Evolutionary conservation across 53 echinoderm and acorn worm genomes (phyloP), one percentile per base, ranked within the genome.

Genomic region (Antedon mediterranea): DNA sequence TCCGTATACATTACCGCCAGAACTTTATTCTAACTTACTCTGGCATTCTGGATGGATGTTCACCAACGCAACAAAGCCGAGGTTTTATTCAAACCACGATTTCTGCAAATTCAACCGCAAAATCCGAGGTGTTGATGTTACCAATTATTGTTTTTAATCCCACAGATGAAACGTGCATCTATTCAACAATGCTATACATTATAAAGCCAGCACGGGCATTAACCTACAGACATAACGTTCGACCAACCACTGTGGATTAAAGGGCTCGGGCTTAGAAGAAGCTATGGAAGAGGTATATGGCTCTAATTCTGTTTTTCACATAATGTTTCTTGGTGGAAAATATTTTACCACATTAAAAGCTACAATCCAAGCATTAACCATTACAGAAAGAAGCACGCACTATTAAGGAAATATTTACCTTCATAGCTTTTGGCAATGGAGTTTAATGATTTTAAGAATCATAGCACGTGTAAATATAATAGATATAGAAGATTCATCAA

Each of bases 211-310:
- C 82, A 18, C 18, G 31, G 27, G 29, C 30, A 11, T 76, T 31
- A 76, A 43, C 33, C 41, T 44, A 23, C 8, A 7, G 30, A 75
- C 81, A 75, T 81, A 28, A 81, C 81, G 0, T 81, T 81, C 30
- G 81, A 75, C 34, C 81, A 74, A 30, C 81, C 81, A 0, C 30
- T 81, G 74, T 81, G 81, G 75, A 26, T 74, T 27, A 81, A 81
- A 28, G 14, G 73, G 77, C 8, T 78, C 77, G 0, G 72, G 83
- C 32, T 33, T 83, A n/a, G 83, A 77, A 28, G 34, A 83, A 28
- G 83, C 34, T 31, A 30, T 82, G 23, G 30, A 32, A 30, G 32
- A 43, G 43, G 43, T 30, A 6, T 82, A 42, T 43, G 32, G 4
- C 4, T 6, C 4, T 37, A 37, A 37, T 37, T 37, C 11, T 37